Conservation (phyloP, 2,888 invertebrate species). For the Temnothorax unifasciatus region DNA sequence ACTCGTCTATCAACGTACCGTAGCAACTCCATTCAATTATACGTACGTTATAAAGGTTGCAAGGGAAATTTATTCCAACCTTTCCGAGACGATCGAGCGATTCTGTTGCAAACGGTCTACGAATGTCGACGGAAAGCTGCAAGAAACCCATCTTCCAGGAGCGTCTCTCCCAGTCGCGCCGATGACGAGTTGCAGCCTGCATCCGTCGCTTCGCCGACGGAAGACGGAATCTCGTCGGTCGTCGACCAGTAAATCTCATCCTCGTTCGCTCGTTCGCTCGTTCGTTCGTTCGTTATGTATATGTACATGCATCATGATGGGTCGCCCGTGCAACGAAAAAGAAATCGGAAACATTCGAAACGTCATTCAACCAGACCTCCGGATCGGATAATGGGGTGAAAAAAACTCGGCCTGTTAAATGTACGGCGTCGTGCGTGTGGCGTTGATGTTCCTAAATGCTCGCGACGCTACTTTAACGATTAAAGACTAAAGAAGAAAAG, state of each 20-base stretch:
- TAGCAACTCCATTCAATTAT: not conserved
- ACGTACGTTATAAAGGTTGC: not conserved
- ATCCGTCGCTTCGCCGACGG: constrained; percentile 70
- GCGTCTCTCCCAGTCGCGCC: constrained; percentile 58
- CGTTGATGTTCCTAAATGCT: constrained; percentile 30
- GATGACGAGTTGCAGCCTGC: constrained; percentile 71
- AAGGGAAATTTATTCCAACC: not conserved
- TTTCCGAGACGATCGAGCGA: constrained; percentile 1
- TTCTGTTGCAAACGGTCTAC: constrained; percentile 15
- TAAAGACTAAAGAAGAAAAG: not conserved
- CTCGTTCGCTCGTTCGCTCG: constrained; percentile 38
- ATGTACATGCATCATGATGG: constrained; percentile 23
- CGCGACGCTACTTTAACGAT: constrained; percentile 6
- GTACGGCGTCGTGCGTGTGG: constrained; percentile 16
- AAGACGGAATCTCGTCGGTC: constrained; percentile 60
- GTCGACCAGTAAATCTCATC: constrained; percentile 68
- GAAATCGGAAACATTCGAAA: constrained; percentile 42
- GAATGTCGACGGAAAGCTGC: constrained; percentile 27
- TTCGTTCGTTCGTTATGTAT: constrained; percentile 27
- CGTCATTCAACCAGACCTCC: constrained; percentile 19
- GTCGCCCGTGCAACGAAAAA: constrained; percentile 33
- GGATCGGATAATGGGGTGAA: constrained; percentile 23
- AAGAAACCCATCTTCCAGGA: constrained; percentile 33
- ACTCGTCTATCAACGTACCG: not conserved
- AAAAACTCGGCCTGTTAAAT: constrained; percentile 41